phyloP scores from a whole-genome alignment of 2,888 invertebrate species.

The Phaonia tiefii region DNA sequence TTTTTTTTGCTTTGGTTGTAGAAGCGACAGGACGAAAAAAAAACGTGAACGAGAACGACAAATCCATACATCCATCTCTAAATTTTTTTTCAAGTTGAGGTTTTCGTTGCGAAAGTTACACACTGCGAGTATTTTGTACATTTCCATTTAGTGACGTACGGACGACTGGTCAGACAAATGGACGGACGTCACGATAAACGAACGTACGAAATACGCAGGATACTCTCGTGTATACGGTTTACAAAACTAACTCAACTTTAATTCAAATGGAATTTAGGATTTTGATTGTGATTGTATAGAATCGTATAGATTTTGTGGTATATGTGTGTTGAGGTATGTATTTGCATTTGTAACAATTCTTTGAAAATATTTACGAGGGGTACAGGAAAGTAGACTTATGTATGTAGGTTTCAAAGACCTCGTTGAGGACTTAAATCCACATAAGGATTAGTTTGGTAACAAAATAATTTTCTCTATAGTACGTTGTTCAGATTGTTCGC shows the following conservation, averaged over 20 bases:
- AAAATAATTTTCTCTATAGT: too few relatives aligned
- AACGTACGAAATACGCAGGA: background rate
- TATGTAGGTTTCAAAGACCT: too few relatives aligned
- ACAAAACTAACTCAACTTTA: slow-evolving; percentile 67
- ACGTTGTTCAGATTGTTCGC: too few relatives aligned
- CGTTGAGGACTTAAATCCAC: too few relatives aligned
- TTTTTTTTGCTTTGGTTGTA: slow-evolving; percentile 50
- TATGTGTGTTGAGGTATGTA: slow-evolving; percentile 4
- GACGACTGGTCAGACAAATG: slow-evolving; percentile 18
- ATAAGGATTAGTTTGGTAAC: too few relatives aligned
- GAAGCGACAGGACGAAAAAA: slow-evolving; percentile 14
- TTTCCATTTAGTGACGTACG: background rate
- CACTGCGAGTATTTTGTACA: slow-evolving; percentile 36
- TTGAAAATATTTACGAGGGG: slow-evolving; percentile 28
- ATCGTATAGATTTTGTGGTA: slow-evolving; percentile 60
- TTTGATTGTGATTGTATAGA: slow-evolving; percentile 69
- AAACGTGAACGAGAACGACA: background rate
- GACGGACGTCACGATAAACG: too few relatives aligned
- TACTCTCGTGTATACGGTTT: slow-evolving; percentile 50
- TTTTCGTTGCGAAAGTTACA: slow-evolving; percentile 28
- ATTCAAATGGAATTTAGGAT: slow-evolving; percentile 78
- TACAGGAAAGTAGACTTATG: background rate
- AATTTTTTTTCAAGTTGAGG: slow-evolving; percentile 42
- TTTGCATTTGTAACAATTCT: slow-evolving; percentile 39
- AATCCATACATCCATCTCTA: slow-evolving; percentile 59